Conservation (phyloP, 2,113 vertebrate species). For the Epinephelus fuscoguttatus region DNA sequence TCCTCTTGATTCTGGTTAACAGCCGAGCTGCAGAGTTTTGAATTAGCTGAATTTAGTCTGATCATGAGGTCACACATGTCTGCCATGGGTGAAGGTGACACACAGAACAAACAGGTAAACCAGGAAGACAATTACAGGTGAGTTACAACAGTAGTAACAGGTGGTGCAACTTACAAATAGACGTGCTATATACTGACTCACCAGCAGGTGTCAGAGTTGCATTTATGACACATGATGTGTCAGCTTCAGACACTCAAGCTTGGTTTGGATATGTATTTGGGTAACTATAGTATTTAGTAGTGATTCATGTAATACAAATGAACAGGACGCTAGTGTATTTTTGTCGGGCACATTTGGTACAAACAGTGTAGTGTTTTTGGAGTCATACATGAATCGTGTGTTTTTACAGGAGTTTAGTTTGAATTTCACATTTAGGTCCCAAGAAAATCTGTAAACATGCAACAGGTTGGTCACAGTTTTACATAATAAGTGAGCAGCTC, state of each 20-base stretch:
- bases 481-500: not conserved
- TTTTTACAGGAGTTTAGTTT: not conserved
- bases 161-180: not conserved
- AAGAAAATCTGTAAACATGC: not conserved
- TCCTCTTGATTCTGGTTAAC: no score
- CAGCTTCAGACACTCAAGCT: not conserved
- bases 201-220: slow-evolving; percentile 77
- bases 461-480: not conserved
- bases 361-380: not conserved
- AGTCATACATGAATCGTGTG: not conserved
- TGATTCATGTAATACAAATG: not conserved
- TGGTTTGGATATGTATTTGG: not conserved
- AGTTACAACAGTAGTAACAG: not conserved
- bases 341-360: not conserved
- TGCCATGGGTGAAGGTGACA: not conserved
- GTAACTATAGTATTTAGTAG: not conserved
- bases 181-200: not conserved
- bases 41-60: not conserved
- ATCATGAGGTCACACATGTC: not conserved
- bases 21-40: no score
- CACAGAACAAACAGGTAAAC: fast-evolving
- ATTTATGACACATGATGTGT: not conserved
- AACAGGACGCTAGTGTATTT: not conserved
- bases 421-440: not conserved
- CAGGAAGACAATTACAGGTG: not conserved